Evolutionary conservation across 2,113 vertebrate species (phyloP).

Genomic region (Hemichromis elongatus): DNA sequence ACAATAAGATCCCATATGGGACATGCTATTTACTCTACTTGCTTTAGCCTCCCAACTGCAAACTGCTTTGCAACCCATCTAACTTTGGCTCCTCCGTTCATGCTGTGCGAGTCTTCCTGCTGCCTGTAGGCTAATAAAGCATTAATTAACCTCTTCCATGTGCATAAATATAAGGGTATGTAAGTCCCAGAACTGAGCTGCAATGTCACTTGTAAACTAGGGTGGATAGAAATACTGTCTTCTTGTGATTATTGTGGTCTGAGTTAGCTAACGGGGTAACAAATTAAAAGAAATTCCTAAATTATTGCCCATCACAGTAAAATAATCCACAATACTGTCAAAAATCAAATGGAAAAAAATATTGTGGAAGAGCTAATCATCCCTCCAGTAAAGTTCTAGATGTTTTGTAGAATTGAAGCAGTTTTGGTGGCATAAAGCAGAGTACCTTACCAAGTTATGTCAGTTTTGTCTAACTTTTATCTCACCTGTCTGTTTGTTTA

Average conservation of each 20-base stretch:
- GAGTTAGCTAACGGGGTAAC: rapidly evolving
- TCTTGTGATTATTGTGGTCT: not conserved
- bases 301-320: rapidly evolving
- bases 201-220: too few relatives aligned
- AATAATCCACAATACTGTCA: not conserved
- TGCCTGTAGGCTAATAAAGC: not conserved
- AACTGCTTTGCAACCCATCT: not conserved
- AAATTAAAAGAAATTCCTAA: rapidly evolving
- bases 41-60: not conserved
- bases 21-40: not conserved
- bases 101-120: not conserved
- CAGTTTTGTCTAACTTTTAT: not conserved
- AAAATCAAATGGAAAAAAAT: not conserved
- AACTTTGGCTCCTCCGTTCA: not conserved
- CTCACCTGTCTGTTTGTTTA: not conserved
- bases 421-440: not conserved
- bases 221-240: rapidly evolving
- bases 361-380: not conserved
- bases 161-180: not conserved
- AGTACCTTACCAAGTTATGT: not conserved
- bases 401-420: not conserved
- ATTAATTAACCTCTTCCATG: not conserved
- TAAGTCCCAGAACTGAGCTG: not conserved
- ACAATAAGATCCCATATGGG: not conserved
- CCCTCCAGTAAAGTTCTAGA: not conserved